phyloP scores from a whole-genome alignment of 2,888 invertebrate species.

The Tiphia femorata region DNA sequence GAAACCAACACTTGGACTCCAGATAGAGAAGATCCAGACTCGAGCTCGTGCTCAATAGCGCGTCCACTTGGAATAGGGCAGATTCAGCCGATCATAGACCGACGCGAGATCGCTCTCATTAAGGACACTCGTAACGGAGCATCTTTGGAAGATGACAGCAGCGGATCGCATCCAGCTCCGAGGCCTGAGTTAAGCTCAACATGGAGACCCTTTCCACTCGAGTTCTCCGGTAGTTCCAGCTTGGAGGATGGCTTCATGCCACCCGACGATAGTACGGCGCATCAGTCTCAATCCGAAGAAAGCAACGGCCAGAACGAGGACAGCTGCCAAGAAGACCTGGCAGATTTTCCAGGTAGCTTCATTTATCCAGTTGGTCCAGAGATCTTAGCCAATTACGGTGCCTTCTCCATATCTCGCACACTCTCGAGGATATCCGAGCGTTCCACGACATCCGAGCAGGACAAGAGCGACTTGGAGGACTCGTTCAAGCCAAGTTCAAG shows the following conservation, averaged over 20 bases:
- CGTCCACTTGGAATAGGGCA: slow-evolving; percentile 83
- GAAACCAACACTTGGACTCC: slow-evolving; percentile 84
- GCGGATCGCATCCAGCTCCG: slow-evolving; percentile 59
- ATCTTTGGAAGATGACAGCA: slow-evolving; percentile 59
- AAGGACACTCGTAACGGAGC: slow-evolving; percentile 54
- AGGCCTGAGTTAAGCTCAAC: slow-evolving; percentile 81
- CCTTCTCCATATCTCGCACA: slow-evolving; percentile 82
- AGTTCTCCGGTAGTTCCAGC: slow-evolving; percentile 88
- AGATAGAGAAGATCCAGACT: slow-evolving; percentile 70
- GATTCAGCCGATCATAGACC: slow-evolving; percentile 64
- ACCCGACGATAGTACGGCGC: slow-evolving; percentile 71
- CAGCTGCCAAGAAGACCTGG: slow-evolving; percentile 81
- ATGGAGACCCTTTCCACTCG: slow-evolving; percentile 86
- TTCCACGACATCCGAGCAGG: slow-evolving; percentile 89
- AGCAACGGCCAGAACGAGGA: slow-evolving; percentile 65
- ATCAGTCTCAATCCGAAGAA: slow-evolving; percentile 61
- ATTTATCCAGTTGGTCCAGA: slow-evolving; percentile 80
- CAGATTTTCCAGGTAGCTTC: slow-evolving; percentile 82
- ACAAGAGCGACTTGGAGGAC: slow-evolving; percentile 86
- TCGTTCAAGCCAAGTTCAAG: slow-evolving; percentile 88
- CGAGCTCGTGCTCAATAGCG: slow-evolving; percentile 80
- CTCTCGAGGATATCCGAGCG: slow-evolving; percentile 89
- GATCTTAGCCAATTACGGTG: slow-evolving; percentile 80
- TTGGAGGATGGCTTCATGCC: slow-evolving; percentile 87
- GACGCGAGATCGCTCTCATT: slow-evolving; percentile 60